Base-by-base conservation (phyloP, 2,888 invertebrate genomes). In the Ryuthela nishihirai region DNA sequence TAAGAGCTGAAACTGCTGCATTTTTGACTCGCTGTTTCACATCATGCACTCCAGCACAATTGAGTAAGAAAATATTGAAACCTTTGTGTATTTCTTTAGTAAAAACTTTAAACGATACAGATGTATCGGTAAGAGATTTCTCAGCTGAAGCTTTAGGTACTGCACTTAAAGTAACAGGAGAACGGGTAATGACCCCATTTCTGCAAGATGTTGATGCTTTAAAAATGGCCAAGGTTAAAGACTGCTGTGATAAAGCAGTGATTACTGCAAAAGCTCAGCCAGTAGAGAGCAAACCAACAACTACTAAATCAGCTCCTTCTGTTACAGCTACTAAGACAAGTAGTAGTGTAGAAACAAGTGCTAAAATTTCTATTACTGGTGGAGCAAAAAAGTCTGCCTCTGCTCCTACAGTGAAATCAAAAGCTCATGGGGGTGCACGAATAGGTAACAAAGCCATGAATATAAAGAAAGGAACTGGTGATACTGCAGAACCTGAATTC, bases 121-220 rank as follows among this genome's bases (percentile, higher is more conserved):
- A 97, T 78, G 90, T 91, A 0, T 81, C 82, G 1, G 98, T 98
- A 0, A 80, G 98, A 69, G 98, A 99, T 72, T 85, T 87, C 54
- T 85, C 94, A 0, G 91, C 91, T 0, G 89, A 92, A 72, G 95
- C 97, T 0, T 75, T 99, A 15, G 99, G 98, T 9, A 94, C 93
- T 0, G 84, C 92, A 0, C 85, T 93, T 78, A 95, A 94, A 75
- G 81, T 95, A 4, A 87, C 97, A 10, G 89, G 95, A 1, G 97
- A 98, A 71, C 94, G 93, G 74, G 82, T 84, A 34, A 84, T 98
- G 54, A 81, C 81, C 40, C 88, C 91, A 0, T 89, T 91, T 72
- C 80, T 97, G 20, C 83, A 83, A 1, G 97, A 97, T 72, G 75
- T 98, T 0, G 98, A 99, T 72, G 82, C 83, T 36, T 76, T 94